Conservation (phyloP, 1,140 invertebrate genomes). For the Tetraneura akinire region DNA sequence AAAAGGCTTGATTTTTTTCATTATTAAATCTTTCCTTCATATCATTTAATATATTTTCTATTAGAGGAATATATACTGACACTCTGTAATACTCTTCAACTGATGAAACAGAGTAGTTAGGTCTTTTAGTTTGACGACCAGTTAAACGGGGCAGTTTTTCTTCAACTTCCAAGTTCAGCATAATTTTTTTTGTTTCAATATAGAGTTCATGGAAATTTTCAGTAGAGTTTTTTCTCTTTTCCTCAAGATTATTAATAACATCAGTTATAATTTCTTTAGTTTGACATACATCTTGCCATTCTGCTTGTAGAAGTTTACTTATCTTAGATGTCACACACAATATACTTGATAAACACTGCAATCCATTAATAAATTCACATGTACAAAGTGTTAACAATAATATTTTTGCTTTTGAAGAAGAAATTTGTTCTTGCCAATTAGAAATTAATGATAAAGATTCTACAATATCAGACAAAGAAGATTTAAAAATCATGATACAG, state of each 20-base stretch:
- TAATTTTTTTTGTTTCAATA: constrained; percentile 10
- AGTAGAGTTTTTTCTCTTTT: constrained; percentile 1
- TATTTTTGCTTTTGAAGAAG: constrained; percentile 7
- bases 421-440: constrained; percentile 12
- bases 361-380: constrained; percentile 12
- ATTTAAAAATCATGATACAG: background rate
- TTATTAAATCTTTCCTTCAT: background rate
- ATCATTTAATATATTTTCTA: constrained; percentile 13
- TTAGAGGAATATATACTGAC: background rate
- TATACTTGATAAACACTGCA: background rate
- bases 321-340: background rate
- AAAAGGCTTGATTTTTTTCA: background rate
- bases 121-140: background rate
- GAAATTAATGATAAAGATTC: constrained; percentile 6
- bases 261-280: background rate
- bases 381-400: background rate
- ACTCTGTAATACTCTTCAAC: constrained; percentile 2
- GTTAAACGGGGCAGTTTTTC: background rate
- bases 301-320: background rate
- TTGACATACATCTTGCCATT: background rate
- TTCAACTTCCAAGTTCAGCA: background rate
- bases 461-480: background rate
- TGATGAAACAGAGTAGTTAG: background rate
- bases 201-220: background rate
- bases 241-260: background rate